Evolutionary conservation across 2,888 invertebrate genomes (phyloP), one percentile per base, ranked within the genome.

Genomic region (Brachylomia viminalis): DNA sequence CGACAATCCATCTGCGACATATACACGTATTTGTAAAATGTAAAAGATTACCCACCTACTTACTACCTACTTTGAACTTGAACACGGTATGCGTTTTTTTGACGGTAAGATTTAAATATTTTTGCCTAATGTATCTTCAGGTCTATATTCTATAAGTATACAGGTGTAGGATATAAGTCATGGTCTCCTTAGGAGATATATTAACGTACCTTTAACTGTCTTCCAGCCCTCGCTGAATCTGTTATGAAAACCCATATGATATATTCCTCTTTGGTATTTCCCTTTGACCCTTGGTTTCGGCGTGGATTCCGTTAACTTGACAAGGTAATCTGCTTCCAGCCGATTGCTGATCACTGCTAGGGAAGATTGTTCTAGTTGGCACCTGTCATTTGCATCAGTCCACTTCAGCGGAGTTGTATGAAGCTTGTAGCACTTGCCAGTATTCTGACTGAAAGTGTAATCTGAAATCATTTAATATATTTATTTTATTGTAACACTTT

Each of bases 351-450:
- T 90, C 20, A 95, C 89, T 8, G 93, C 93, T 42, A 95, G 74
- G 72, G 92, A 90, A 0, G 94, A 92, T 72, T 91, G 91, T 72
- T 95, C 95, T 0, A 91, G 87, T 42, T 85, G 87, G 80, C 95
- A 95, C 3, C 89, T 82, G 3, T 86, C 85, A 47, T 91, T 90
- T 0, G 95, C 95, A 0, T 94, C 94, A 0, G 88, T 87, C 95
- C 95, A 95, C 52, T 88, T 92, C 78, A 85, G 78, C 0, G 94
- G 93, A 2, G 82, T 87, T 20, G 91, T 75, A 75, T 95, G 95
- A 56, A 95, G 92, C 77, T 95, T 95, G 87, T 94, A 95, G 80
- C 95, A 95, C 81, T 90, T 92, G 3, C 92, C 92, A 10, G 66
- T 49, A 0, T 59, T 27, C 17, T 87, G 86, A 58, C 90, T 89